Evolutionary conservation across 2,888 invertebrate species (phyloP).

Genomic region (Resseliella maxima): DNA sequence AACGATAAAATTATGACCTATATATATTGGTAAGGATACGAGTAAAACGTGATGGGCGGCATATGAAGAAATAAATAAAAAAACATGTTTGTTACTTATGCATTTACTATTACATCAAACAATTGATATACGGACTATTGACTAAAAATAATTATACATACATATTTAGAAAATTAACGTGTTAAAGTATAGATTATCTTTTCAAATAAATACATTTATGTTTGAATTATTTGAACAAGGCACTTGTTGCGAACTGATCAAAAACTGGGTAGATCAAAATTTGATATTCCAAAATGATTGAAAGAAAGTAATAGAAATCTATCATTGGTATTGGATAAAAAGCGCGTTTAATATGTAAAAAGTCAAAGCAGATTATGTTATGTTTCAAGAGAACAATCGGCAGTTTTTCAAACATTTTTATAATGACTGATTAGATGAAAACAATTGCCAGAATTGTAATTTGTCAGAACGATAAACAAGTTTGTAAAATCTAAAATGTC

Average conservation of each 20-base stretch:
- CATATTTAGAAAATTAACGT: slow-evolving; percentile 41
- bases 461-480: neutral
- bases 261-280: slow-evolving; percentile 7
- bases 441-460: slow-evolving; percentile 20
- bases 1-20: slow-evolving; percentile 42
- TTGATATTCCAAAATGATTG: slow-evolving; percentile 14
- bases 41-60: neutral
- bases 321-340: slow-evolving; percentile 11
- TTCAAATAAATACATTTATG: slow-evolving; percentile 36
- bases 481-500: neutral
- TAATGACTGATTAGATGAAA: neutral
- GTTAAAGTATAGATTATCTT: slow-evolving; percentile 27
- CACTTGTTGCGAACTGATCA: slow-evolving; percentile 53
- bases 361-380: slow-evolving; percentile 27
- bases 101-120: slow-evolving; percentile 51
- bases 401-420: too few species aligned
- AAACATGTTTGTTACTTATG: slow-evolving; percentile 51
- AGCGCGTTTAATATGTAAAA: slow-evolving; percentile 5
- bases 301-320: neutral
- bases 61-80: neutral
- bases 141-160: slow-evolving; percentile 17
- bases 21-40: slow-evolving; percentile 1
- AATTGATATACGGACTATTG: slow-evolving; percentile 51
- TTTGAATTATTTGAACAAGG: slow-evolving; percentile 51
- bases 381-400: neutral